Evolutionary conservation across 1,140 invertebrate species (phyloP).

Genomic region (Zaprionus ghesquierei): DNA sequence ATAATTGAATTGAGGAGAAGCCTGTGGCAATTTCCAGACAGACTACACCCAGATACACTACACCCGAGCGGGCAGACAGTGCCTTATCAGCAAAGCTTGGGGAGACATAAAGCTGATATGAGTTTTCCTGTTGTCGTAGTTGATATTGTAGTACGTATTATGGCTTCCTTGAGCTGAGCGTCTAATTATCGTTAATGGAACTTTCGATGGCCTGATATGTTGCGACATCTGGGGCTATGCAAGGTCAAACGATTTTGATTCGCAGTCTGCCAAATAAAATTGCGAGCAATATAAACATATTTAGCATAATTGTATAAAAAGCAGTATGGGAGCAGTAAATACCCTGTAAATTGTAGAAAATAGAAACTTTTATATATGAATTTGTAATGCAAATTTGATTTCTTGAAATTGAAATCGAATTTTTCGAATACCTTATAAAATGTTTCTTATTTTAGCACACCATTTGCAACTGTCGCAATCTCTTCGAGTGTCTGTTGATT

Average conservation of each 20-base stretch:
- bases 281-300: not conserved
- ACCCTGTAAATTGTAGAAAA: no score
- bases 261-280: not conserved
- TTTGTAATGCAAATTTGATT: no score
- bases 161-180: constrained; percentile 30
- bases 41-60: constrained; percentile 14
- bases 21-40: constrained; percentile 42
- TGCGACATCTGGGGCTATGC: not conserved
- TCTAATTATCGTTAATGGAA: constrained; percentile 35
- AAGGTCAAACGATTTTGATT: constrained; percentile 9
- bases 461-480: not conserved
- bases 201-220: constrained; percentile 19
- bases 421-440: not conserved
- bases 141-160: constrained; percentile 14
- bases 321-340: not conserved
- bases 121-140: constrained; percentile 14
- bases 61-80: not conserved
- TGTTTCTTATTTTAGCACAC: not conserved
- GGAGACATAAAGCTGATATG: constrained; percentile 16
- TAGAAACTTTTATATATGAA: no score
- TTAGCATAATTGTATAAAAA: not conserved
- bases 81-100: constrained; percentile 47
- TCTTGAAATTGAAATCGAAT: no score
- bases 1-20: constrained; percentile 26
- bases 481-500: not conserved